Conservation (phyloP, 2,113 vertebrate species). For the Nibea albiflora region DNA sequence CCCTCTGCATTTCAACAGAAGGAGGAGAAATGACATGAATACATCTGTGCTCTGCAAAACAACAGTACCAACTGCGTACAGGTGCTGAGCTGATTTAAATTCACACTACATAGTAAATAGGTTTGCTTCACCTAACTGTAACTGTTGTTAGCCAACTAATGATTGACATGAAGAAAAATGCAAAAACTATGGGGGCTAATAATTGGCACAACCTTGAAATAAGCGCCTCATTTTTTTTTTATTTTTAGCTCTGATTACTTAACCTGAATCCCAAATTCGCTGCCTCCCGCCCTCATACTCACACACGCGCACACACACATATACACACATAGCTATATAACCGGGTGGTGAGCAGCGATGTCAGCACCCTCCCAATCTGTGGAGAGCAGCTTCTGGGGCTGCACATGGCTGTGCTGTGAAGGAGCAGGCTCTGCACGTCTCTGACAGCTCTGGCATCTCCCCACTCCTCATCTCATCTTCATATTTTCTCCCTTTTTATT, state of each 20-base stretch:
- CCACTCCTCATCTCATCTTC: constrained; percentile 54
- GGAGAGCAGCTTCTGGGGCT: constrained; percentile 61
- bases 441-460: constrained; percentile 72
- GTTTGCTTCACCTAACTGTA: constrained; percentile 35
- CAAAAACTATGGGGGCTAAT: neutral
- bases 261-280: neutral
- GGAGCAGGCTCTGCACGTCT: constrained; percentile 51
- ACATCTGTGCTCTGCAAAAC: constrained; percentile 65
- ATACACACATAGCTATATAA: constrained; percentile 25
- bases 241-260: constrained; percentile 15
- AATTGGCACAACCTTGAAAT: constrained; percentile 1
- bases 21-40: constrained; percentile 63
- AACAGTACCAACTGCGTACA: constrained; percentile 63
- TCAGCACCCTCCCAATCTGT: constrained; percentile 71
- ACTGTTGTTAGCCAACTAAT: constrained; percentile 33
- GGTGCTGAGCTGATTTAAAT: constrained; percentile 67
- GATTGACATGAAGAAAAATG: constrained; percentile 21
- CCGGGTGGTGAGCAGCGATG: constrained; percentile 40
- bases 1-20: constrained; percentile 55
- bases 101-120: constrained; percentile 6
- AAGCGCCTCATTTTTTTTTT: neutral
- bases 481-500: constrained; percentile 44
- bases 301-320: constrained; percentile 14
- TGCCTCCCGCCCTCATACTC: constrained; percentile 12
- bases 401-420: constrained; percentile 67